A percentile compares a stretch with the other conserved stretches of the same genome.
These are phyloP conservation scores for Cancer borealis DNA, from an alignment of 2,888 invertebrate genomes.

Conservation along the genomic window DNA sequence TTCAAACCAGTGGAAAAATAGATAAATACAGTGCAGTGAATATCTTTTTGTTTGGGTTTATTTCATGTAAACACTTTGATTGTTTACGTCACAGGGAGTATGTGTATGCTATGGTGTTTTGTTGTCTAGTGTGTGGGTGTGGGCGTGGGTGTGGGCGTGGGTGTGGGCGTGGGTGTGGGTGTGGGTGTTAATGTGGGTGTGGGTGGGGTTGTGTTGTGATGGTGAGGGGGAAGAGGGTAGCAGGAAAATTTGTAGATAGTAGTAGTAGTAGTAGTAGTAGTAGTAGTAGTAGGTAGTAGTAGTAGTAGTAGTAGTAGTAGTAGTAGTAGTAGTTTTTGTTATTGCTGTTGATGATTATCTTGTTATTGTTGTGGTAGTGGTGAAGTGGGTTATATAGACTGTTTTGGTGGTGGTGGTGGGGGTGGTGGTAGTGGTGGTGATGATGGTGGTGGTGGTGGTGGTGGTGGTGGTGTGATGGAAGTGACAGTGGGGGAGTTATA, in stretches of 20 bases:
- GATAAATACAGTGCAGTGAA: background rate
- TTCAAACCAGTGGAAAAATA: background rate
- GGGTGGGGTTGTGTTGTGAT: background rate
- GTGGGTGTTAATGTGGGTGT: background rate
- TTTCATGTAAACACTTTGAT: background rate
- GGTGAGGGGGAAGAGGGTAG: background rate
- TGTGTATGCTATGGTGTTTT: background rate
- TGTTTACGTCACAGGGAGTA: background rate
- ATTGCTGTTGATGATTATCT: background rate
- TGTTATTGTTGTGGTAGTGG: background rate
- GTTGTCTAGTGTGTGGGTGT: background rate
- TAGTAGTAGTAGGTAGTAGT: background rate
- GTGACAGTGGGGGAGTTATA: constrained; percentile 7
- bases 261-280: background rate
- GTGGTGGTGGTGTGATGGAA: background rate
- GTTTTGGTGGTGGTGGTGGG: background rate
- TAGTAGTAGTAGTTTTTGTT: background rate
- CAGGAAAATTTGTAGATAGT: background rate
- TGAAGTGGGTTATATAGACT: background rate
- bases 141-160: background rate
- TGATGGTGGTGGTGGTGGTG: background rate
- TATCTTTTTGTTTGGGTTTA: background rate
- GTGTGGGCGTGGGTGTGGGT: background rate
- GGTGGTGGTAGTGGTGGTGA: background rate
- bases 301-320: background rate